These are phyloP conservation scores for Perca flavescens DNA, from an alignment of 2,113 vertebrate species.

Conservation along the genomic window DNA sequence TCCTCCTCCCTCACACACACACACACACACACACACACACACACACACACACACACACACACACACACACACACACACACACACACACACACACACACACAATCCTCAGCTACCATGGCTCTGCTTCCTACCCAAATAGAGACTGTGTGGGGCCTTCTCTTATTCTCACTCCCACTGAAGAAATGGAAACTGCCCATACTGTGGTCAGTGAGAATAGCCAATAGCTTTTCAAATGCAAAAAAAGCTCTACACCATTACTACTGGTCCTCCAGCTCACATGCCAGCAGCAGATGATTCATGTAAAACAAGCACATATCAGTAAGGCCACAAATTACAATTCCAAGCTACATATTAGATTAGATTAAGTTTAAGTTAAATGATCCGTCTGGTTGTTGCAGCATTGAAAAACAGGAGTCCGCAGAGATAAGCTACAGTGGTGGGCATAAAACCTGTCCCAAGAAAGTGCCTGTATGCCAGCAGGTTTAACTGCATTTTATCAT, in stretches of 20 bases:
- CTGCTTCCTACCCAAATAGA: slow-evolving; percentile 40
- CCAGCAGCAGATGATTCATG: slow-evolving; percentile 30
- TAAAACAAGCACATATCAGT: slow-evolving; percentile 20
- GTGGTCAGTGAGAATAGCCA: slow-evolving; percentile 52
- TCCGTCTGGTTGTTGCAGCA: not conserved
- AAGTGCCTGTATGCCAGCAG: slow-evolving; percentile 1
- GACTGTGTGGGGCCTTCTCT: slow-evolving; percentile 52
- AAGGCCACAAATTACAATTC: slow-evolving; percentile 31
- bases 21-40: slow-evolving; percentile 18
- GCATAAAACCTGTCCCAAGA: slow-evolving; percentile 25
- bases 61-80: slow-evolving; percentile 23
- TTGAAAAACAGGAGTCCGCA: slow-evolving; percentile 6
- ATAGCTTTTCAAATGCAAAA: slow-evolving; percentile 54
- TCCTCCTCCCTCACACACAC: slow-evolving; percentile 7
- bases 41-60: slow-evolving; percentile 11
- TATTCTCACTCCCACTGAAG: slow-evolving; percentile 26
- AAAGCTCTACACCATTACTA: slow-evolving; percentile 15
- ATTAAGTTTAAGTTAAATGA: slow-evolving; percentile 31
- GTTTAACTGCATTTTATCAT: slow-evolving; percentile 38
- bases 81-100: slow-evolving; percentile 12
- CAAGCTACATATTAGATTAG: slow-evolving; percentile 19
- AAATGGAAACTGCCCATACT: slow-evolving; percentile 47
- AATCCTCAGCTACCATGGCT: slow-evolving; percentile 13
- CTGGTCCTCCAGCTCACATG: slow-evolving; percentile 12
- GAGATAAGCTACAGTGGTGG: slow-evolving; percentile 3